These are phyloP conservation scores for Murina feae DNA, from an alignment of 2,113 vertebrate genomes.

Conservation along the genomic window DNA sequence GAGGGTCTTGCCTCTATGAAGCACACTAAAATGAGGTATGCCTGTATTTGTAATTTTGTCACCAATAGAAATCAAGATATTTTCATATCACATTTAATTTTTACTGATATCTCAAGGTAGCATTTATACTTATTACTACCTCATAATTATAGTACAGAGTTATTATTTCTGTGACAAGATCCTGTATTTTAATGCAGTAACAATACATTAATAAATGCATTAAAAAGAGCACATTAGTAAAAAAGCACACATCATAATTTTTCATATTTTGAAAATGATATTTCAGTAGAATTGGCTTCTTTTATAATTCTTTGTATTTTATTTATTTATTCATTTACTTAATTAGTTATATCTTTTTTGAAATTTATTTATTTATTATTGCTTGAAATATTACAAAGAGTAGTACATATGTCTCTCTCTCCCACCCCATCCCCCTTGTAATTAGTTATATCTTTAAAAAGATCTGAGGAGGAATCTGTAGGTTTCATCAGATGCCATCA, in stretches of 20 bases:
- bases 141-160: neutral
- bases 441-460: neutral
- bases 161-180: neutral
- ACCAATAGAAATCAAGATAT: neutral
- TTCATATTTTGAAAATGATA: neutral
- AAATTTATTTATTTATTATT: no score
- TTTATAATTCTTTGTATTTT: neutral
- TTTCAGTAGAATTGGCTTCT: neutral
- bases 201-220: neutral
- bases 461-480: neutral
- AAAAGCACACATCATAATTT: neutral
- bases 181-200: neutral
- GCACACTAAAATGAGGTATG: neutral
- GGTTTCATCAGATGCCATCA: neutral
- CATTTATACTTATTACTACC: neutral
- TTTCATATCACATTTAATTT: neutral
- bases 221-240: neutral
- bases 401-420: no score
- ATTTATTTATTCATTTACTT: neutral
- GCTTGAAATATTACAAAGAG: no score
- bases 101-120: neutral
- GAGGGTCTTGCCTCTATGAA: neutral
- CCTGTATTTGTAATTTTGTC: conserved; percentile 11
- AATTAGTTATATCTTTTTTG: neutral
- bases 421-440: no score